Base-by-base conservation (phyloP, 2,113 vertebrate genomes). In the Elachura formosa region DNA sequence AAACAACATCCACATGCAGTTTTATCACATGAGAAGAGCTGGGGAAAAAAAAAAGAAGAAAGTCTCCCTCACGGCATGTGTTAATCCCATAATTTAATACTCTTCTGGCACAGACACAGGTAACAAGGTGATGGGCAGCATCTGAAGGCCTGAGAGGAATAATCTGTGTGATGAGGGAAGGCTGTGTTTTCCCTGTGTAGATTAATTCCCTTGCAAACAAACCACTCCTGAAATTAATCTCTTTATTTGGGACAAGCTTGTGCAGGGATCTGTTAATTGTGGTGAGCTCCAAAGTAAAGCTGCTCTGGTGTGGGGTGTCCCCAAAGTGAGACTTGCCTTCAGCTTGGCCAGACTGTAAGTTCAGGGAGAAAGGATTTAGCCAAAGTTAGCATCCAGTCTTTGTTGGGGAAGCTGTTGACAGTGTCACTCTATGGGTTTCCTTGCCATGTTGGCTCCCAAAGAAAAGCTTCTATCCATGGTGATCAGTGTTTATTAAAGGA, bases 401-500 rank as follows among this genome's bases (percentile, higher is more conserved):
- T 96, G 84, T 85, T 48, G 58, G 33, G 58, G 54, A 46, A 95
- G 78, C 6, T 31, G 90, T 76, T 3, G n/a, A 78, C 86, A 94
- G 71, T 52, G 63, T 83, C 80, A 63, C 84, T 31, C 2, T 41
- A 5, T 45, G 81, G 77, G 69, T 80, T 84, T 89, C 77, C 84
- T 79, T 5, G 1, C 63, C 24, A 1, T 31, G 82, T 26, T 8
- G 25, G 63, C 36, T 87, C 59, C 51, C 63, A 76, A 84, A 94
- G 92, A 90, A 94, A 97, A 94, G 87, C 90, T 62, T 92, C 96
- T 97, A 92, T 95, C 94, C 93, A 46, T 84, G 96, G 95, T 97
- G 93, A 97, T 97, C 86, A 84, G 69, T 45, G 54, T 88, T 95
- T 96, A 93, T 96, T 96, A 92, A 96, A 87, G 73, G 71, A 96